A percentile compares a stretch with the other conserved stretches of the same genome.
phyloP scores from a whole-genome alignment of 1,140 invertebrate species.

The Drosophila sp. region DNA sequence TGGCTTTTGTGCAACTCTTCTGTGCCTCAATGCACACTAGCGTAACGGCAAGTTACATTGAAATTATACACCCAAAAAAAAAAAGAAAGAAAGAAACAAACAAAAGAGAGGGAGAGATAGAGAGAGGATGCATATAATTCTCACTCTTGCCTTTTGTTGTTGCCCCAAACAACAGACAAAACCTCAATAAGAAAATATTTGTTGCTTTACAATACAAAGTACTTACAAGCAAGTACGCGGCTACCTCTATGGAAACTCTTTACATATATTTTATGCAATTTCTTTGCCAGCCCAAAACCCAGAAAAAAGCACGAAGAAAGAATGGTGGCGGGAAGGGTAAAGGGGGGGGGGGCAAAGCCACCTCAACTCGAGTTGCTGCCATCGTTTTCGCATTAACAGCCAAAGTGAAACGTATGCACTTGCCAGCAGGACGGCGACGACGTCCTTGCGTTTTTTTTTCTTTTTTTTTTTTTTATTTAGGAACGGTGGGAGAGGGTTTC shows the following conservation, averaged over 20 bases:
- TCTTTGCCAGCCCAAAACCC: conserved; percentile 59
- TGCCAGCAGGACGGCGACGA: conserved; percentile 42
- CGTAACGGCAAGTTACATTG: conserved; percentile 71
- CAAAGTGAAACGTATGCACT: conserved; percentile 77
- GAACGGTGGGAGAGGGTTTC: conserved; percentile 10
- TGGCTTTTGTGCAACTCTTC: conserved; percentile 62
- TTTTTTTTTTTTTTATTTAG: background rate
- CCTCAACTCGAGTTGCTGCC: conserved; percentile 50
- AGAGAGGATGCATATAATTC: background rate
- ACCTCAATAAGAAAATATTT: conserved; percentile 79
- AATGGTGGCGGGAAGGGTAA: background rate
- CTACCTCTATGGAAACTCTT: background rate
- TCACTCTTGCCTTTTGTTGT: conserved; percentile 59
- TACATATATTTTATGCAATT: conserved; percentile 58
- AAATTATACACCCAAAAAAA: conserved; percentile 63
- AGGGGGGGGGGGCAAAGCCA: background rate
- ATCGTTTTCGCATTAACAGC: conserved; percentile 81
- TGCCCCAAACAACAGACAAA: conserved; percentile 73
- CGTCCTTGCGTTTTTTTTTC: conserved; percentile 55
- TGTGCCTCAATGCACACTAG: conserved; percentile 62
- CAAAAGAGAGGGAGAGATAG: conserved; percentile 37
- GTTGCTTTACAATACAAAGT: conserved; percentile 72
- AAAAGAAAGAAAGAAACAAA: conserved; percentile 34
- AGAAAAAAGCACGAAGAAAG: background rate
- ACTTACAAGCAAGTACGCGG: conserved; percentile 31